Base-by-base conservation (phyloP, 2,113 vertebrate species). In the Nannobrachium achirus region DNA sequence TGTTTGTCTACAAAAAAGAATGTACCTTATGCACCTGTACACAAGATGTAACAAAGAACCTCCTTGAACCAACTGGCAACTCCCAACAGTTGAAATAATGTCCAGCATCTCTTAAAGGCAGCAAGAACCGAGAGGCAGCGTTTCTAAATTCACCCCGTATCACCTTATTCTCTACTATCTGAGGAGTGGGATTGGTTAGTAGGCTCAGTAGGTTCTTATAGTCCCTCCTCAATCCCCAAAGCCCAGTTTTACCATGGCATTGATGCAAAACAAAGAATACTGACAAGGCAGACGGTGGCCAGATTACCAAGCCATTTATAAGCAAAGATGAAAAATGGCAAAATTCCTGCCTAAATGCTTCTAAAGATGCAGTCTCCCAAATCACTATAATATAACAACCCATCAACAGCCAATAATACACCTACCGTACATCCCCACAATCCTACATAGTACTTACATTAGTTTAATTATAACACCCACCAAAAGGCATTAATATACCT, bases 331-430 rank as follows among this genome's bases (percentile, higher is more conserved):
- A 50, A 15, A 40, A 57, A 38, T 55, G 82, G 64, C 70, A 0
- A 8, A 60, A 88, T 83, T 64, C 56, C 40, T 60, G 76, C 9
- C 50, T 72, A 52, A 85, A 84, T 18, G 71, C 73, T 33, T 72
- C 2, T 84, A 78, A 88, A 91, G 80, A 84, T 82, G 73, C 81
- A 83, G 76, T 74, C 66, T 88, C 80, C 80, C 73, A 83, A 80
- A 82, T 59, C 42, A 70, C 15, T 48, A 19, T n/a, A 33, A 4
- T 33, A 33, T 33, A 25, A 33, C 6, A 33, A 55, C 15, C 6
- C 8, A 75, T 25, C 61, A 60, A 16, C 14, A 70, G 45, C 8
- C 1, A 40, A 16, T 6, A 73, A 72, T 42, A 59, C 10, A 8
- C 2, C 25, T 33, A 33, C n/a, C n/a, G n/a, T n/a, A n/a, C 25